Conservation (phyloP, 2,113 vertebrate species). For the Ctenodactylus gundi region DNA sequence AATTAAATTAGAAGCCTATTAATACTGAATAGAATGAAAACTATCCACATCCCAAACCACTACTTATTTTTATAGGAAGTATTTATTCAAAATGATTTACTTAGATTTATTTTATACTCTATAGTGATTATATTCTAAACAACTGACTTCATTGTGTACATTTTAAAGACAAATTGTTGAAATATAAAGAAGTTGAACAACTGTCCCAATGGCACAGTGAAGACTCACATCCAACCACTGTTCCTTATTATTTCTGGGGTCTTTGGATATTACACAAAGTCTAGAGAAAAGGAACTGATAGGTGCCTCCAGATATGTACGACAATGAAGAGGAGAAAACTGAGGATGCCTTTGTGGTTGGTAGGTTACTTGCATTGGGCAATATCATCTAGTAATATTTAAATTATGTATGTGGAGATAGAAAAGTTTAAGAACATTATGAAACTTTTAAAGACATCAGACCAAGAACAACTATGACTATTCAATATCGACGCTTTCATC, state of each 20-base stretch:
- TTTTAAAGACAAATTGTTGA: neutral
- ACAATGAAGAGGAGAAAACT: neutral
- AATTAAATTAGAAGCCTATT: neutral
- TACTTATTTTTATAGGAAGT: neutral
- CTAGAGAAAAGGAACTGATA: neutral
- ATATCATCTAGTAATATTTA: neutral
- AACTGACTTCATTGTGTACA: neutral
- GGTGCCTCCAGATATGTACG: neutral
- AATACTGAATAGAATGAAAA: neutral
- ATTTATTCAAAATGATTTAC: neutral
- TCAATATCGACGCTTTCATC: neutral
- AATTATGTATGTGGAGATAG: neutral
- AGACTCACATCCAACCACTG: neutral
- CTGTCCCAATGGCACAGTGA: neutral
- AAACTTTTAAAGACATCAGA: neutral
- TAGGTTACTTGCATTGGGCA: neutral
- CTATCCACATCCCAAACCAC: neutral
- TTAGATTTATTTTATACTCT: neutral
- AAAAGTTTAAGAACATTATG: neutral
- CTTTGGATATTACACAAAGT: neutral
- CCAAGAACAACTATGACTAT: neutral
- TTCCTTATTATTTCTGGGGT: neutral
- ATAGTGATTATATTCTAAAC: neutral
- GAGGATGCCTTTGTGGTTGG: neutral
- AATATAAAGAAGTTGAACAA: neutral